Evolutionary conservation across 2,888 invertebrate genomes (phyloP).

Genomic region (Brenthis hecate): DNA sequence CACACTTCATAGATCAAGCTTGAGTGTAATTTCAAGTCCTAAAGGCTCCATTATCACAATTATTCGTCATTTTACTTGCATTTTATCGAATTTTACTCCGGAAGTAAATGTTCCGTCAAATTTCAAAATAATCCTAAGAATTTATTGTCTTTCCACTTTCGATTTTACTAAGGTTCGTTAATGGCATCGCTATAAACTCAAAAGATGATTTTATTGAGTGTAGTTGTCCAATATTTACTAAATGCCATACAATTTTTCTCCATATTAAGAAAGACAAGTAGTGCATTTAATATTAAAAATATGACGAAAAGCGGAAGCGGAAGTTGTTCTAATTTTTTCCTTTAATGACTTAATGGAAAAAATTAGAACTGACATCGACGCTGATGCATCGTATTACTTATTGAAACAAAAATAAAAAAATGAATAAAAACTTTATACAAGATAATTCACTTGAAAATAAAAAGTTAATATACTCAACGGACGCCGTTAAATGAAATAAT

Average conservation of each 20-base stretch:
- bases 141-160: slow-evolving; percentile 11
- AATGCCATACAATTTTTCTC: no score
- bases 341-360: no score
- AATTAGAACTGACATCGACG: no score
- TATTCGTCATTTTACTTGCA: slow-evolving; percentile 56
- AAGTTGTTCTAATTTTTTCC: no score
- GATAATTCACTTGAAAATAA: background rate
- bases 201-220: background rate
- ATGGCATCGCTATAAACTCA: slow-evolving; percentile 5
- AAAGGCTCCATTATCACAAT: slow-evolving; percentile 36
- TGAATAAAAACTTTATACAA: background rate
- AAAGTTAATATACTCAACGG: slow-evolving; percentile 3
- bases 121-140: slow-evolving; percentile 3
- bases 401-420: background rate
- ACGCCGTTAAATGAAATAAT: slow-evolving; percentile 1
- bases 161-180: slow-evolving; percentile 7
- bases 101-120: slow-evolving; percentile 21
- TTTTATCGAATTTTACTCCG: slow-evolving; percentile 51
- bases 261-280: no score
- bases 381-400: no score
- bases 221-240: no score
- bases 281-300: no score
- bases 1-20: slow-evolving; percentile 19
- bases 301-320: no score
- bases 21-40: slow-evolving; percentile 14